A percentile compares a stretch with the other conserved stretches of the same genome.
Evolutionary conservation across 2,888 invertebrate species (phyloP).

Genomic region (Gastracanthus pulcherrimus): DNA sequence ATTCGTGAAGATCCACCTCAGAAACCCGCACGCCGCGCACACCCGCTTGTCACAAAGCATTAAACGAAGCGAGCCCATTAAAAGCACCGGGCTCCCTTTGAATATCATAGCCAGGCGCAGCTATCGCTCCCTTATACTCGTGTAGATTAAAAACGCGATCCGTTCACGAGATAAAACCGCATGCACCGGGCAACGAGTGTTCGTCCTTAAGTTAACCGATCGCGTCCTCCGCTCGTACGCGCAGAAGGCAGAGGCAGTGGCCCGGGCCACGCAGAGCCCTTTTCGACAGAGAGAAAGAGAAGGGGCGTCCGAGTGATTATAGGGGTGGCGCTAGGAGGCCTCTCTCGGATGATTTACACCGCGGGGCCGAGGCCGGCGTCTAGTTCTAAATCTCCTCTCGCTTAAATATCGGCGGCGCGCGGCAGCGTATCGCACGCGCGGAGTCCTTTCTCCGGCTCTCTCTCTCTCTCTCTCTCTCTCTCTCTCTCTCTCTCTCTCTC

Average conservation of each 20-base stretch:
- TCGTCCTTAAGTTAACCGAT: slow-evolving; percentile 27
- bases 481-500: too few relatives aligned
- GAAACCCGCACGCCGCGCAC: too few relatives aligned
- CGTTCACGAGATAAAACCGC: slow-evolving; percentile 32
- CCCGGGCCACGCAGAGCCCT: neutral
- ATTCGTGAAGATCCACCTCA: too few relatives aligned
- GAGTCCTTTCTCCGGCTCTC: too few relatives aligned
- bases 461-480: too few relatives aligned
- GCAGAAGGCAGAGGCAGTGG: too few relatives aligned
- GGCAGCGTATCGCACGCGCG: slow-evolving; percentile 42
- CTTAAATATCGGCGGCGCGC: slow-evolving; percentile 69
- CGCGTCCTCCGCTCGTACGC: neutral
- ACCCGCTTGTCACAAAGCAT: slow-evolving; percentile 30
- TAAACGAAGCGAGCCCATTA: slow-evolving; percentile 16
- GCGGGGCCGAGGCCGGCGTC: slow-evolving; percentile 63
- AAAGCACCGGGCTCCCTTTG: neutral
- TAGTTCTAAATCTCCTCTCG: slow-evolving; percentile 72
- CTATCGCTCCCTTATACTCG: too few relatives aligned
- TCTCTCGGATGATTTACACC: slow-evolving; percentile 75
- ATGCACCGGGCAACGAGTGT: slow-evolving; percentile 17
- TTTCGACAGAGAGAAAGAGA: neutral
- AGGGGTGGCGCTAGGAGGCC: slow-evolving; percentile 75
- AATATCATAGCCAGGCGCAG: slow-evolving; percentile 32
- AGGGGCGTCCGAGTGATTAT: slow-evolving; percentile 72
- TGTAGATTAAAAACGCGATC: slow-evolving; percentile 47